Evolutionary conservation across 2,888 invertebrate species (phyloP).

Genomic region (Sinelater perroti): DNA sequence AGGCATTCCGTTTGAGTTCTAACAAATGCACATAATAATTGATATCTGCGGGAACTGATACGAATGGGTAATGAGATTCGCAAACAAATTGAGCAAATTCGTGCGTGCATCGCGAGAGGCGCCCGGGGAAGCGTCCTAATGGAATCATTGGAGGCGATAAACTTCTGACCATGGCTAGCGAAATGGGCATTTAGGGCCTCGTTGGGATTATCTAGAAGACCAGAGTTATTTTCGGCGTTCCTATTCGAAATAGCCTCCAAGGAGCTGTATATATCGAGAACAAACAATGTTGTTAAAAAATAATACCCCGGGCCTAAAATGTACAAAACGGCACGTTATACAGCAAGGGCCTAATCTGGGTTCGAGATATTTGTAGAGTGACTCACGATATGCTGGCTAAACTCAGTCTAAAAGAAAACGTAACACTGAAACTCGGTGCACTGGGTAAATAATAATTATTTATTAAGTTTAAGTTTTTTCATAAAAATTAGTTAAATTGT

Average conservation of each 20-base stretch:
- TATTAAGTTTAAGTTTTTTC: no score
- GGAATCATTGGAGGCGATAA: slow-evolving; percentile 25
- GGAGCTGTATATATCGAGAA: slow-evolving; percentile 19
- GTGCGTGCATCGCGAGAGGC: slow-evolving; percentile 9
- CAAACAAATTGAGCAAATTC: no score
- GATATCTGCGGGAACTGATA: neutral
- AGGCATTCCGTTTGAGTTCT: neutral
- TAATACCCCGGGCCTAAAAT: slow-evolving; percentile 14
- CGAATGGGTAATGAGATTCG: no score
- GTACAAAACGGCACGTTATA: no score
- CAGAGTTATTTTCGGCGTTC: slow-evolving; percentile 19
- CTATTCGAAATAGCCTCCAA: slow-evolving; percentile 24
- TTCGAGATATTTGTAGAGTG: no score
- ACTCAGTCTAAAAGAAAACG: no score
- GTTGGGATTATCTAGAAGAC: slow-evolving; percentile 23
- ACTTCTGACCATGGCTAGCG: slow-evolving; percentile 26
- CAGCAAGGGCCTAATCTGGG: no score
- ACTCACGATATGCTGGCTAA: no score
- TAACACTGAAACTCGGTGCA: no score
- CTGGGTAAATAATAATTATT: no score
- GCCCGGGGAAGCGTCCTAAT: slow-evolving; percentile 26
- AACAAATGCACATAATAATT: neutral
- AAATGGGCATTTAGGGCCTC: slow-evolving; percentile 26
- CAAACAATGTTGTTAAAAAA: slow-evolving; percentile 22
- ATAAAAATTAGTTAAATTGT: no score